A percentile compares a stretch with the other conserved stretches of the same genome.
Conservation (phyloP, 1,140 invertebrate species). For the Parapsyche elsis region DNA sequence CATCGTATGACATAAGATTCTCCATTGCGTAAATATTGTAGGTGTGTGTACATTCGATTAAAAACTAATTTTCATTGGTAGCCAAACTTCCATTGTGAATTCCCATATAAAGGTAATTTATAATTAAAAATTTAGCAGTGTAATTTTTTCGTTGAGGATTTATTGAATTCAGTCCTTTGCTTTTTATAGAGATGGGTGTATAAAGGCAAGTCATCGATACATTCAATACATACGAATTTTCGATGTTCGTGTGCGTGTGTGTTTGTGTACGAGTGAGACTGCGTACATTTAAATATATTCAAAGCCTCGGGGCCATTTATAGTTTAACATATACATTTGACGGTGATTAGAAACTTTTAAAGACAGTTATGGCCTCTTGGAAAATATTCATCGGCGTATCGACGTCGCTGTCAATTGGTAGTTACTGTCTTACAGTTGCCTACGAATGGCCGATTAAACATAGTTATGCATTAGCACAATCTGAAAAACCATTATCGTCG, state of each 20-base stretch:
- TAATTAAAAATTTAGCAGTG: too few relatives aligned
- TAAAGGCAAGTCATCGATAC: conserved; percentile 27
- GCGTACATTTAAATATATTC: conserved; percentile 49
- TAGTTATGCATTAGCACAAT: conserved; percentile 20
- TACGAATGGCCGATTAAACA: conserved; percentile 33
- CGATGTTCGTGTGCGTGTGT: neutral
- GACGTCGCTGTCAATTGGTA: conserved; percentile 40
- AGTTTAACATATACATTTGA: conserved; percentile 47
- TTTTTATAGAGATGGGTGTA: neutral
- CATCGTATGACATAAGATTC: too few relatives aligned
- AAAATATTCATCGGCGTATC: conserved; percentile 9
- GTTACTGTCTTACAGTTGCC: conserved; percentile 32
- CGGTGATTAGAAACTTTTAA: conserved; percentile 51
- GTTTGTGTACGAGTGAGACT: conserved; percentile 17
- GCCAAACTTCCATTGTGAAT: neutral
- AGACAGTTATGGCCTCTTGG: conserved; percentile 44
- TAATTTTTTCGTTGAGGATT: too few relatives aligned
- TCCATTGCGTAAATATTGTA: too few relatives aligned
- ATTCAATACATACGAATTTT: neutral
- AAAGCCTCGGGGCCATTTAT: conserved; percentile 45
- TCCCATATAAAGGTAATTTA: neutral
- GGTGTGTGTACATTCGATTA: neutral
- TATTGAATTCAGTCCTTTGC: too few relatives aligned
- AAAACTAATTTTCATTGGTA: neutral
- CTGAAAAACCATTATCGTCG: neutral